Evolutionary conservation across 2,888 invertebrate genomes (phyloP), one percentile per base, ranked within the genome.

Genomic region (Harmothoe impar): DNA sequence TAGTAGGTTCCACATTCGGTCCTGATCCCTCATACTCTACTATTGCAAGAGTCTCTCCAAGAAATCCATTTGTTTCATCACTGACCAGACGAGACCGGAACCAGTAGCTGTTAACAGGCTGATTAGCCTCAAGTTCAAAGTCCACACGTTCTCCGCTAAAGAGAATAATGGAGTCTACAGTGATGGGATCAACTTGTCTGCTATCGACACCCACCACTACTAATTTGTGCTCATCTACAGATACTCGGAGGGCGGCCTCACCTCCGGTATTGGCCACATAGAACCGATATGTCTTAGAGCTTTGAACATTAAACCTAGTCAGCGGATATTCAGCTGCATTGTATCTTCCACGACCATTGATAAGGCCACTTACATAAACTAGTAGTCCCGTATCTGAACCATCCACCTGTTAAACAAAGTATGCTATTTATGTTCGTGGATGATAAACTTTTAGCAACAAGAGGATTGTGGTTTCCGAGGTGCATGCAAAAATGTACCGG

Each of bases 141-240:
- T 92, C 91, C 0, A 91, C 35, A 0, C 81, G 62, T 68, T 91
- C 92, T 33, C 91, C 91, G 15, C 72, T 43, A 77, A 25, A 81
- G 20, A 92, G 20, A 20, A 92, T 81, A 0, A 92, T 23, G 0
- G 90, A 91, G 52, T 92, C 91, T 0, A 92, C 90, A 0, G 20
- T 29, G 0, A 92, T 52, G 20, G 92, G 91, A 17, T 88, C 78
- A 0, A 92, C 56, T 12, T 91, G 89, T 15, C 33, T 20, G 31
- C 91, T 91, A 62, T 92, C 92, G 10, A 56, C 17, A 35, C 90
- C 91, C n/a, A 92, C 90, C 7, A 92, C 43, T 17, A 33, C 81
- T 51, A 92, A n/a, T 23, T 31, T 25, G 62, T 92, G 92, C 20
- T 33, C 35, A 89, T 92, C 91, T 20, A 92, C 88, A 33, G 89